A percentile compares a stretch with the other conserved stretches of the same genome.
These are phyloP conservation scores for Gracilinanus agilis DNA, from an alignment of 2,113 vertebrate species.

Conservation along the genomic window DNA sequence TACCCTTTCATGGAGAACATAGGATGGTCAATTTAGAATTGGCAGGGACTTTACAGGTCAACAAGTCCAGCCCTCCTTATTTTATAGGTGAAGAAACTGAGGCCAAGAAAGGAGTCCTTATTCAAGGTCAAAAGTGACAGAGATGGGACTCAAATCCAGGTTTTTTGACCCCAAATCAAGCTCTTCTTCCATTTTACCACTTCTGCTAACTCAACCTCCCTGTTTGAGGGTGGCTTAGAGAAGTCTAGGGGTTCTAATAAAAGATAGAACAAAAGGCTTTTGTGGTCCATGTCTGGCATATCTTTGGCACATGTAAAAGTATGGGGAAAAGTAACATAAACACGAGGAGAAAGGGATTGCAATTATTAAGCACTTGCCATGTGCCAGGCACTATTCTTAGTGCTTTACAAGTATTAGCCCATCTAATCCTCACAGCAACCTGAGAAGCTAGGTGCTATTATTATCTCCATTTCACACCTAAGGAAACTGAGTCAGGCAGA, in stretches of 20 bases:
- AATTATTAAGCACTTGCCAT: background rate
- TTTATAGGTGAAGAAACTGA: background rate
- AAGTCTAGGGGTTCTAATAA: background rate
- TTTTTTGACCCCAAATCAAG: background rate
- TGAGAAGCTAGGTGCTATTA: too few relatives aligned
- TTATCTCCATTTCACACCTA: too few relatives aligned
- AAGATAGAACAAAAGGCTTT: background rate
- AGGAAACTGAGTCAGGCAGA: background rate
- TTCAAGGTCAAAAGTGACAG: background rate
- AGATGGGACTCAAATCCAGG: background rate
- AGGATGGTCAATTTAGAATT: background rate
- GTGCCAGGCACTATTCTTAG: too few relatives aligned
- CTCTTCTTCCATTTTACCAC: background rate
- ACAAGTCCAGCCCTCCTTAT: background rate
- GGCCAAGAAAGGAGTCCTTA: background rate
- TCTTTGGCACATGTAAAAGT: background rate
- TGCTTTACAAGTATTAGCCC: background rate
- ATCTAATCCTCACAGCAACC: too few relatives aligned
- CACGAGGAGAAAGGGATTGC: background rate
- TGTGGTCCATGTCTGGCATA: background rate
- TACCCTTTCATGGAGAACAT: background rate
- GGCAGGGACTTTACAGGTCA: background rate
- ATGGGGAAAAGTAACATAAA: background rate
- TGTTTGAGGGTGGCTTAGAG: background rate
- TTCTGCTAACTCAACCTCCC: background rate